Base-by-base conservation (phyloP, 2,113 vertebrate species). In the Ascaphus truei region DNA sequence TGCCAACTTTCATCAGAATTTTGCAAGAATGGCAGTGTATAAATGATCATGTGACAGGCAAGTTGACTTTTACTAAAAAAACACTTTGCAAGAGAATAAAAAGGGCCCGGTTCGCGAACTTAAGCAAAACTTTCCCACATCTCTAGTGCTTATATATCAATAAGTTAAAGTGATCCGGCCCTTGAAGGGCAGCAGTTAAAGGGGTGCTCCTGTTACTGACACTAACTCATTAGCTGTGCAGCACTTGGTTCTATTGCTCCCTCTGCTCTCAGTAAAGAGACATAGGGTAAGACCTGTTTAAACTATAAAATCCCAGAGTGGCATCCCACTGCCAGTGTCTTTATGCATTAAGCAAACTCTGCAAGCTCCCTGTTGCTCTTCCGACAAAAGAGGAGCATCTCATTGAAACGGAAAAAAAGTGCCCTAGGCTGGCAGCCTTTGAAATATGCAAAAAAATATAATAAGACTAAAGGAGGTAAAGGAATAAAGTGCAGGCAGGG, bases 371-470 rank as follows among this genome's bases (percentile, higher is more conserved):
- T 59, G 43, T 36, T 37, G 45, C 5, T 39, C 48, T 13, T 31
- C 13, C 48, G 30, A 45, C 37, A 31, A 51, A 26, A 62, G 11
- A 48, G 15, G 20, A 47, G 31, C 36, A 68, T 60, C 31, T 69
- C 55, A 37, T 45, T 51, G 29, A 69, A 22, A 60, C 7, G 5
- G 22, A 36, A 37, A 69, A 60, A 39, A 43, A 52, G 8, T 60
- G 66, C 56, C 45, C 66, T 60, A 69, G 56, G 66, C 66, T 60
- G 56, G 3, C 66, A 60, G 30, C 37, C 56, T 60, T 69, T 69
- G 66, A 69, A 69, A 60, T 69, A 60, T 60, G 31, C 33, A 60
- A 69, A 60, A 60, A 41, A 16, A 60, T 60, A 51, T 69, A 60
- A 60, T 69, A 60, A 69, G 60, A 60, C 45, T 60, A 69, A 69